Evolutionary conservation across 2,797 vertebrate genomes (phyloP), one percentile per base, ranked within the genome.

Genomic region (Gobio occitaniae): DNA sequence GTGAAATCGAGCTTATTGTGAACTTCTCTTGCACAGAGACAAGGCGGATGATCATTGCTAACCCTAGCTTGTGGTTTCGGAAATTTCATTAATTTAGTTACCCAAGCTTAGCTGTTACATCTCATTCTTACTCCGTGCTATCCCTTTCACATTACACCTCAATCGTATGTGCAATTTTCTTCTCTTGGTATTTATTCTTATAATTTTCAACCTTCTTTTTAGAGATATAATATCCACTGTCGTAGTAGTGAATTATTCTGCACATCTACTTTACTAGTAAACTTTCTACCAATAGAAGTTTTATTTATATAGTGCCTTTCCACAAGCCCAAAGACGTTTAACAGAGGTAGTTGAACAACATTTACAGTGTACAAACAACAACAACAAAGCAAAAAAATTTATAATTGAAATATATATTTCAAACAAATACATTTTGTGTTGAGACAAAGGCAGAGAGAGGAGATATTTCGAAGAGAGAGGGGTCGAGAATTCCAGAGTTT

Each of bases 61-160:
- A 77, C 85, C 83, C 84, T 81, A 72, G 82, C 85, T 52, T 69
- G 19, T 81, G 76, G 82, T 36, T 86, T 80, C 7, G 47, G 85
- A 79, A 84, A 90, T 94, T 93, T 93, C 89, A 89, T 83, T 91
- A 93, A 29, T 50, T 83, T 89, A 88, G 52, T 94, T 91, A 87
- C 88, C 85, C 89, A 94, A 94, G 91, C 85, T 41, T 7, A 86
- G 29, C 1, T 15, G 77, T 95, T 94, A 75, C 91, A 89, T 90
- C 92, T 94, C n/a, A 0, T n/a, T 59, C 74, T 76, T 88, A 15
- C 10, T 2, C 10, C 32, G 8, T 44, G 56, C 4, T 25, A n/a
- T 56, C 59, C 21, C 50, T 68, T 32, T 66, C 12, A 41, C 38
- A 38, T 50, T 48, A 75, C 32, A 41, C 9, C n/a, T 17, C 76